Conservation (phyloP, 53 echinoderm and acorn worm species). For the Henricia sp. region DNA sequence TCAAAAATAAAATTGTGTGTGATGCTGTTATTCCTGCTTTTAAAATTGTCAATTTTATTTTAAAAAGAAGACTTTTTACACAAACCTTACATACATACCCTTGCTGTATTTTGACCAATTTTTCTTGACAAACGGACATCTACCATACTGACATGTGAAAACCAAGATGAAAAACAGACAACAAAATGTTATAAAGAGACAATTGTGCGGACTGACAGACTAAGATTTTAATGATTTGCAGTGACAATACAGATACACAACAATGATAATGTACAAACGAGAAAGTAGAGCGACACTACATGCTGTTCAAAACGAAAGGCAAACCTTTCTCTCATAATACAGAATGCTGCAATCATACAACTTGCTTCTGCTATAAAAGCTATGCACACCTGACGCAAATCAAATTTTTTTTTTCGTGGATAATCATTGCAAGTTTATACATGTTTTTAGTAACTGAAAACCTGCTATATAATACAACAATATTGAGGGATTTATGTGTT, state of each 20-base stretch:
- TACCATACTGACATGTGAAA: neutral
- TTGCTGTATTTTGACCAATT: neutral
- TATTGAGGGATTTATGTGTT: too few relatives aligned
- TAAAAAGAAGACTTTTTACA: neutral
- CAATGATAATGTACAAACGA: slow-evolving; percentile 38
- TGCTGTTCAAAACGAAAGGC: slow-evolving; percentile 20
- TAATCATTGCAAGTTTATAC: too few relatives aligned
- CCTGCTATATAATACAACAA: too few relatives aligned
- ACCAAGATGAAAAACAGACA: neutral
- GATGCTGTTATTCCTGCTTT: too few relatives aligned
- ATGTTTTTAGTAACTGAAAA: neutral
- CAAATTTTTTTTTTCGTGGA: neutral
- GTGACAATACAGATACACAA: slow-evolving; percentile 42
- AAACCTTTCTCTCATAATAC: neutral
- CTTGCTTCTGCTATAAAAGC: neutral
- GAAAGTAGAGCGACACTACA: slow-evolving; percentile 9
- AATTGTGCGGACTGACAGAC: slow-evolving; percentile 8
- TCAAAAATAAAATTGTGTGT: neutral
- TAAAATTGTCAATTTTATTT: too few relatives aligned
- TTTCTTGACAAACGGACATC: neutral
- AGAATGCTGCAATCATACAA: neutral
- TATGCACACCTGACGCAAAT: neutral
- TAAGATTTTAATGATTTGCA: slow-evolving; percentile 49
- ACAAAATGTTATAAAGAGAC: neutral
- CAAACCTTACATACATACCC: neutral